Evolutionary conservation across 2,888 invertebrate genomes (phyloP).

Genomic region (Aphodius granarius): DNA sequence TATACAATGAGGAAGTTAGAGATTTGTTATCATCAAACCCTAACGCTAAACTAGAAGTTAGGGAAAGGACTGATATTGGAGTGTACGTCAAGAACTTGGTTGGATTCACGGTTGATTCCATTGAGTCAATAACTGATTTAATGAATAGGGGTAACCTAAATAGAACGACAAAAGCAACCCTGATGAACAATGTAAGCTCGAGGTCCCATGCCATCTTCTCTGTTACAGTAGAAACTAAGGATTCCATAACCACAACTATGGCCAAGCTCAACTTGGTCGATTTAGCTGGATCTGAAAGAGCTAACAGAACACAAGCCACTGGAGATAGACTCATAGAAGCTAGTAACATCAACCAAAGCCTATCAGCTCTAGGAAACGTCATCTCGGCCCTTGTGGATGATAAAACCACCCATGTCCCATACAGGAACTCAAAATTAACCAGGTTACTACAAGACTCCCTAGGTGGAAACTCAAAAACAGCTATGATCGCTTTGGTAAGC

Average conservation of each 20-base stretch:
- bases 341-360: constrained; percentile 92
- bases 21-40: constrained; percentile 74
- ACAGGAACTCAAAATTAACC: constrained; percentile 94
- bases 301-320: constrained; percentile 90
- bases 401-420: constrained; percentile 93
- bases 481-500: constrained; percentile 93
- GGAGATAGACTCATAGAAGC: constrained; percentile 91
- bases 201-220: constrained; percentile 96
- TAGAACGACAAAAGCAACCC: constrained; percentile 82
- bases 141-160: constrained; percentile 95
- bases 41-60: constrained; percentile 78
- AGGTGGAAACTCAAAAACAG: constrained; percentile 90
- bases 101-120: constrained; percentile 92
- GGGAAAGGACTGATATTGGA: constrained; percentile 91
- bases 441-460: constrained; percentile 92
- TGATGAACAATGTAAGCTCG: constrained; percentile 94
- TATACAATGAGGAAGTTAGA: constrained; percentile 96
- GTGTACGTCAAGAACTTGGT: constrained; percentile 96
- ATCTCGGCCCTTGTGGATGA: constrained; percentile 96
- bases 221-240: constrained; percentile 93
- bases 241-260: constrained; percentile 74
- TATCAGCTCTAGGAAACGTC: constrained; percentile 94
- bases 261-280: constrained; percentile 96
- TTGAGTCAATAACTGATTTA: constrained; percentile 91
- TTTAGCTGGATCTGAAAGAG: constrained; percentile 94